A percentile compares a stretch with the other conserved stretches of the same genome.
Evolutionary conservation across 2,888 invertebrate species (phyloP).

Genomic region (Anticlea derivata): DNA sequence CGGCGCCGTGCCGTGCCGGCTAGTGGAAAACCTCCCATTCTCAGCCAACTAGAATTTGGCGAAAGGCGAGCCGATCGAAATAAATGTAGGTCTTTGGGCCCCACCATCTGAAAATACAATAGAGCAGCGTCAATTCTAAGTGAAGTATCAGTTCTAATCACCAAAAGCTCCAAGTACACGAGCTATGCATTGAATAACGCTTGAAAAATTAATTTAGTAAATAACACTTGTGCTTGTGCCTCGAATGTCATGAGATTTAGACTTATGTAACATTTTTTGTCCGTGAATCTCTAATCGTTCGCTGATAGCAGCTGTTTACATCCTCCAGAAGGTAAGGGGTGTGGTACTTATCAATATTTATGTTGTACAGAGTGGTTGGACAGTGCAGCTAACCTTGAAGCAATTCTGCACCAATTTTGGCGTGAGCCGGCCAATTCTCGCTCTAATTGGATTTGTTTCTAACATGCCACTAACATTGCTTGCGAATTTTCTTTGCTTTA

Average conservation of each 20-base stretch:
- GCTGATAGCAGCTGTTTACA: constrained; percentile 70
- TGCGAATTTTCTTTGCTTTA: constrained; percentile 1
- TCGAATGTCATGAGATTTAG: constrained; percentile 71
- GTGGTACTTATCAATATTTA: constrained; percentile 44
- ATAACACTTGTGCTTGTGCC: constrained; percentile 53
- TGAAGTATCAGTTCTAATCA: constrained; percentile 69
- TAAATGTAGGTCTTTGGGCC: constrained; percentile 77
- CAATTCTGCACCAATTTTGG: constrained; percentile 38
- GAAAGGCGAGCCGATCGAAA: constrained; percentile 59
- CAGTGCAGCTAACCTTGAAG: constrained; percentile 62
- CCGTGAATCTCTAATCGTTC: constrained; percentile 60
- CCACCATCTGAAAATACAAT: constrained; percentile 53
- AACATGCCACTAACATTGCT: neutral
- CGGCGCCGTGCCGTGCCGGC: too few relatives aligned
- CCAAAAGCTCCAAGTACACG: constrained; percentile 50
- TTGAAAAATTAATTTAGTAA: constrained; percentile 46
- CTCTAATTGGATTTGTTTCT: constrained; percentile 25
- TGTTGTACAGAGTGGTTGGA: constrained; percentile 30
- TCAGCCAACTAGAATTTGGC: constrained; percentile 51
- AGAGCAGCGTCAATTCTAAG: constrained; percentile 69
- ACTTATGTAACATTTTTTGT: constrained; percentile 78
- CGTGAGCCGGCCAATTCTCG: constrained; percentile 45
- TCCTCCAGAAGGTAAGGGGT: constrained; percentile 69
- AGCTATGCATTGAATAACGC: constrained; percentile 69
- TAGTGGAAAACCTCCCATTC: too few relatives aligned